phyloP scores from a whole-genome alignment of 2,113 vertebrate species.

The Reinhardtius hippoglossoides region DNA sequence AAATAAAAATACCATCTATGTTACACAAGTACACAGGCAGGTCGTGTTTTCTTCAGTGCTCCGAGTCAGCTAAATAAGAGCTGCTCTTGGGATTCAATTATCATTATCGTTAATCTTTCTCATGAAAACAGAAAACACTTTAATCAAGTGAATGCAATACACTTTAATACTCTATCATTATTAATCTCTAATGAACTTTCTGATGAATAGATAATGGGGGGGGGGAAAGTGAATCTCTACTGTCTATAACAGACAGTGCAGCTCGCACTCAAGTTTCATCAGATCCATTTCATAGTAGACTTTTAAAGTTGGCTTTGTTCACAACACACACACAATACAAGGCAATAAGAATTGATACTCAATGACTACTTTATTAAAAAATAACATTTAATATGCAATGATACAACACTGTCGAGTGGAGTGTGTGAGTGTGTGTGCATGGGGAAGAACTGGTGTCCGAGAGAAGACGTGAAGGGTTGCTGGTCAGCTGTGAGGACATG shows the following conservation, averaged over 20 bases:
- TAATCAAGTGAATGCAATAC: too few species aligned
- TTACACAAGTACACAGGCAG: too few species aligned
- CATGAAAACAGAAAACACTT: not conserved
- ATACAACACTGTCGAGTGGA: conserved; percentile 64
- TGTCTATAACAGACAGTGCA: not conserved
- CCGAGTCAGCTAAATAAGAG: too few species aligned
- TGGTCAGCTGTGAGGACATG: conserved; percentile 58
- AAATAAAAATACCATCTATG: too few species aligned
- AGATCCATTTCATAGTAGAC: not conserved
- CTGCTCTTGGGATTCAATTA: too few species aligned
- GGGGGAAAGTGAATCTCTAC: not conserved
- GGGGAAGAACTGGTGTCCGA: conserved; percentile 31
- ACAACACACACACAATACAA: conserved; percentile 13
- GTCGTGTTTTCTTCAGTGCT: too few species aligned
- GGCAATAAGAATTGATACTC: conserved; percentile 34
- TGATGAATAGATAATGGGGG: not conserved
- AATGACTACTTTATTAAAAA: conserved; percentile 79
- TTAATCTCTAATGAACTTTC: not conserved
- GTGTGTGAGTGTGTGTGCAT: conserved; percentile 7
- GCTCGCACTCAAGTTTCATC: not conserved
- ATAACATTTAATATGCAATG: conserved; percentile 74
- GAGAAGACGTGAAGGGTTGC: conserved; percentile 59
- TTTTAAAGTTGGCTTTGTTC: not conserved
- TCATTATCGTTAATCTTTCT: not conserved
- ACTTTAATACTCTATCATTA: too few species aligned